A percentile compares a stretch with the other conserved stretches of the same genome.
Conservation (phyloP, 1,140 invertebrate species). For the Sesamia nonagrioides region DNA sequence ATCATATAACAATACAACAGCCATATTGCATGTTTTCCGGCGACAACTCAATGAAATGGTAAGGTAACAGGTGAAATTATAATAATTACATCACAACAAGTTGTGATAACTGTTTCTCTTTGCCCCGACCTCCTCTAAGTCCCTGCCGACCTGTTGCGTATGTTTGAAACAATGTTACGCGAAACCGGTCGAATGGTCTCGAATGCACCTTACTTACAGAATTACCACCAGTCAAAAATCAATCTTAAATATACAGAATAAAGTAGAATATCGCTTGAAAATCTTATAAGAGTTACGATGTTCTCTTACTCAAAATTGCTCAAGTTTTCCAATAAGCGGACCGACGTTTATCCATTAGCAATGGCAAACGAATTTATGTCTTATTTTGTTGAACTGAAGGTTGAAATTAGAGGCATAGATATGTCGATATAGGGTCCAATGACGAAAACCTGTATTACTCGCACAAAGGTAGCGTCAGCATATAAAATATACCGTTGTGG, state of each 20-base stretch:
- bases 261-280: background rate
- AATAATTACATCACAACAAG: slow-evolving; percentile 13
- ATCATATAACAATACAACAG: background rate
- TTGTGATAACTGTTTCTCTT: background rate
- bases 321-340: slow-evolving; percentile 10
- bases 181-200: slow-evolving; percentile 55
- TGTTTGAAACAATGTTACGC: slow-evolving; percentile 59
- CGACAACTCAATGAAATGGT: slow-evolving; percentile 4
- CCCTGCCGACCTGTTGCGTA: slow-evolving; percentile 57
- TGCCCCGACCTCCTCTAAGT: slow-evolving; percentile 43
- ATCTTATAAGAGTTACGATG: background rate
- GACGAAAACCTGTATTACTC: slow-evolving; percentile 44
- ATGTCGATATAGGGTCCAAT: slow-evolving; percentile 26
- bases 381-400: background rate
- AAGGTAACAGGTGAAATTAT: slow-evolving; percentile 16
- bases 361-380: background rate
- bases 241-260: background rate
- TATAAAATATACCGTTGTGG: slow-evolving; percentile 27
- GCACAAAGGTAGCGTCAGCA: slow-evolving; percentile 45
- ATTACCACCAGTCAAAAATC: background rate
- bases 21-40: background rate
- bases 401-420: background rate
- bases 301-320: background rate
- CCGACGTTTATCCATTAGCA: slow-evolving; percentile 4
- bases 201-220: slow-evolving; percentile 35